phyloP scores from a whole-genome alignment of 2,113 vertebrate species.

The Redunca redunca region DNA sequence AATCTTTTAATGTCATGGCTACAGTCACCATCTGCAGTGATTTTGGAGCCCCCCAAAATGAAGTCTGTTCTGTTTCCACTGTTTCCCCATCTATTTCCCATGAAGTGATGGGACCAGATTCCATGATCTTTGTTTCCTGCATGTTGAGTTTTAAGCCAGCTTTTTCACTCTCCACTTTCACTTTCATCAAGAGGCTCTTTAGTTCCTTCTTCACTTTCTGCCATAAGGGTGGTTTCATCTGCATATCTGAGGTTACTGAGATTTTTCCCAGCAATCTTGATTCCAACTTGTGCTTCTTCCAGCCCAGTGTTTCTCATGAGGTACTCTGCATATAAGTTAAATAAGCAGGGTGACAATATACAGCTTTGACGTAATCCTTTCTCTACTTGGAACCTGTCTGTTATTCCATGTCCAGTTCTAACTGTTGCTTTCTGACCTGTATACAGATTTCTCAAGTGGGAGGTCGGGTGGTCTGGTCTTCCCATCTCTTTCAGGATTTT shows the following conservation, averaged over 20 bases:
- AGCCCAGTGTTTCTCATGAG: not conserved
- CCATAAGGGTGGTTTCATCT: not conserved
- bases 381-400: not conserved
- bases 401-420: not conserved
- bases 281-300: not conserved
- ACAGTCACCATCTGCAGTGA: not conserved
- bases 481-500: not conserved
- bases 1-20: not conserved
- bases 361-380: not conserved
- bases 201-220: not conserved
- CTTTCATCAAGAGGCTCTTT: not conserved
- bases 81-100: not conserved
- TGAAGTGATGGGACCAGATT: not conserved
- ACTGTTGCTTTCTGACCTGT: not conserved
- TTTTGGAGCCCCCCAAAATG: not conserved
- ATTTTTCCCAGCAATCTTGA: not conserved
- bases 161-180: not conserved
- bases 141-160: not conserved
- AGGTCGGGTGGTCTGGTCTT: not conserved
- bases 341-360: not conserved
- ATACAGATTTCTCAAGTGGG: not conserved
- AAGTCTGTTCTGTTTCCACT: not conserved
- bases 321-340: not conserved
- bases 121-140: not conserved
- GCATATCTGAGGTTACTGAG: not conserved